Conservation (phyloP, 2,797 vertebrate genomes). For the Percopsis omiscomaycus region DNA sequence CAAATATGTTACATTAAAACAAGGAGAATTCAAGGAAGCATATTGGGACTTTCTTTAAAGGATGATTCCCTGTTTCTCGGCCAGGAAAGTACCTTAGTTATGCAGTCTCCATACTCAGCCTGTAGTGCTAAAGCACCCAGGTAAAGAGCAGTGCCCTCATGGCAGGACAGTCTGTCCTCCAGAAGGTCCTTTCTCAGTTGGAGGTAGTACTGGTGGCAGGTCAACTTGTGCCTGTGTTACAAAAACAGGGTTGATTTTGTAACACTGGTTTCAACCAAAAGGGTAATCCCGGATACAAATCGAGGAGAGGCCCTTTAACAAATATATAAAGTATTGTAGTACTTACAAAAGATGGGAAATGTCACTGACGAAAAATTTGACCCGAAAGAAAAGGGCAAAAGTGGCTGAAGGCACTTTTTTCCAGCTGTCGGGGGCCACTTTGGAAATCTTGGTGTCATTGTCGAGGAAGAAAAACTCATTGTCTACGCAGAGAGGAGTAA, state of each 20-base stretch:
- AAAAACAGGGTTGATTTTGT: conserved; percentile 2
- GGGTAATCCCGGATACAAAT: too few species aligned
- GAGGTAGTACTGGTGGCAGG: conserved; percentile 89
- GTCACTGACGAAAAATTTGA: conserved; percentile 87
- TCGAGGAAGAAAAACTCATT: conserved; percentile 92
- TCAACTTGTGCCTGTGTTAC: conserved; percentile 79
- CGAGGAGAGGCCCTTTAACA: neutral
- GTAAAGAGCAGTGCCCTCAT: conserved; percentile 81
- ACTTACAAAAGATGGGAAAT: conserved; percentile 85
- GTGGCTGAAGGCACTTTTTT: conserved; percentile 81
- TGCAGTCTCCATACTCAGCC: conserved; percentile 85
- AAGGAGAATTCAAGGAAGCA: neutral
- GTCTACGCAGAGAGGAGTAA: conserved; percentile 68
- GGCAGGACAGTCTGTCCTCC: conserved; percentile 83
- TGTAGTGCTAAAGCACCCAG: conserved; percentile 88
- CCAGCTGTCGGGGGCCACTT: conserved; percentile 88
- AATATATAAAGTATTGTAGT: neutral
- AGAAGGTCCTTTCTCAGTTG: conserved; percentile 90
- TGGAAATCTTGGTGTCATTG: conserved; percentile 85
- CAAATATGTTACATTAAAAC: too few species aligned
- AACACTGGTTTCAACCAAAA: too few species aligned
- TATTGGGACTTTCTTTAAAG: neutral
- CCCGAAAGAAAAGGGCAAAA: conserved; percentile 85
- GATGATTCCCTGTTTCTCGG: neutral
- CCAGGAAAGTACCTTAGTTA: conserved; percentile 78